Evolutionary conservation across 64 coral and sea anemone species (phyloP), one percentile per base, ranked within the genome.

Genomic region (Exaiptasia diaphana): DNA sequence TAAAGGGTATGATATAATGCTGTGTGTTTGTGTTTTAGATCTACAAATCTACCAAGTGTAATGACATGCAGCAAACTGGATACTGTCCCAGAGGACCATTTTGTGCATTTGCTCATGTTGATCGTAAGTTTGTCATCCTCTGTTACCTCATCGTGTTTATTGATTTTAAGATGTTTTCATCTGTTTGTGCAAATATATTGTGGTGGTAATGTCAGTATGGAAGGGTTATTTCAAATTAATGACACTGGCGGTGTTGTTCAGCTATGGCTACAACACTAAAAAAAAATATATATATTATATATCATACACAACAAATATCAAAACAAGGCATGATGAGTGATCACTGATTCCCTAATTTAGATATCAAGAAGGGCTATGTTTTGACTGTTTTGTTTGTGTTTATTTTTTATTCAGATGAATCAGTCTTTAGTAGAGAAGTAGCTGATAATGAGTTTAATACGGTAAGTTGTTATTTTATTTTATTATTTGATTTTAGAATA

Each of bases 71-170:
- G 20, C 94, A 97, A 67, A 97, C 94, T 25, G 94, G 89, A 5
- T 91, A 97, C 37, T 97, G 94, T 18, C 94, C 94, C 14, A 88
- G 94, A 64, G 94, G 94, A 52, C 89, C 94, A 39, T 97, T 97
- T 73, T 97, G 94, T 92, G 94, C 94, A 24, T 97, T 97, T 92
- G 94, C 94, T 13, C 94, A 97, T 70, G 94, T 97, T 57, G 94
- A 97, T 72, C 94, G 94, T 97, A 89, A 97, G 94, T 92, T 24
- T 53, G 41, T 69, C 45, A 15, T 17, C 4, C 22, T 12, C 11
- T 38, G 14, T 21, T 24, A 71, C 11, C 68, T 71, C 10, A 1
- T 37, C 31, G 23, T 71, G 68, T 10, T 12, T 38, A 18, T 43
- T 71, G 11, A 13, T 17, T 17, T 41, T 3, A 4, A 24, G n/a